Evolutionary conservation across 2,113 vertebrate genomes (phyloP), one percentile per base, ranked within the genome.

Genomic region (Anolis carolinensis): DNA sequence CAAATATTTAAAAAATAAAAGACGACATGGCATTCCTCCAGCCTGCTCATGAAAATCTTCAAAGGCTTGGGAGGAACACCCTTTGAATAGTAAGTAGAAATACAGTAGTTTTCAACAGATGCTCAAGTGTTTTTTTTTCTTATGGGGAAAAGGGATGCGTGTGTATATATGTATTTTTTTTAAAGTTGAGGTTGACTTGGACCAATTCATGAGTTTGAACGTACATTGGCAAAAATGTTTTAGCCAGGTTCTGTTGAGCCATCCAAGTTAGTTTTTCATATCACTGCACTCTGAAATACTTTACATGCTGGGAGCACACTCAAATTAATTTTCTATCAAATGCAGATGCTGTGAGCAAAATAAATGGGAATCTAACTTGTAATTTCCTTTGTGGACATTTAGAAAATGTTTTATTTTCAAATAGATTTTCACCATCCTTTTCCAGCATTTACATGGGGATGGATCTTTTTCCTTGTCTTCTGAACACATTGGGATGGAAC

Each of bases 321-420:
- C 1, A 88, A 91, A 87, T 84, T 86, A 76, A 32, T 85, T 62
- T 85, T 90, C 65, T 81, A 88, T 36, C 0, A 82, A 84, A 65
- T 87, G 70, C 67, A 90, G 81, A 83, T 91, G 74, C 79, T 16
- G 73, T 80, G 5, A 63, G 67, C 70, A 83, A 90, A 90, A 88
- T 78, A 71, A 83, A 79, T 36, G 13, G n/a, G 3, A 84, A 88
- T 89, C 78, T 87, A 1, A 1, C 79, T 79, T 1, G 0, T 78
- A 59, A 7, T 30, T 20, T 4, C 0, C 30, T 34, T 30, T n/a
- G 0, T 16, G 48, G 4, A 82, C 86, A 84, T 79, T 0, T 82
- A 25, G 30, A 34, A 81, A 81, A 89, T 88, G 16, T 88, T 1
- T 16, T 83, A 23, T 67, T 81, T 90, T 34, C 13, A 90, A 18